These are phyloP conservation scores for Bellardia pandia DNA, from an alignment of 2,888 invertebrate species.

Conservation along the genomic window DNA sequence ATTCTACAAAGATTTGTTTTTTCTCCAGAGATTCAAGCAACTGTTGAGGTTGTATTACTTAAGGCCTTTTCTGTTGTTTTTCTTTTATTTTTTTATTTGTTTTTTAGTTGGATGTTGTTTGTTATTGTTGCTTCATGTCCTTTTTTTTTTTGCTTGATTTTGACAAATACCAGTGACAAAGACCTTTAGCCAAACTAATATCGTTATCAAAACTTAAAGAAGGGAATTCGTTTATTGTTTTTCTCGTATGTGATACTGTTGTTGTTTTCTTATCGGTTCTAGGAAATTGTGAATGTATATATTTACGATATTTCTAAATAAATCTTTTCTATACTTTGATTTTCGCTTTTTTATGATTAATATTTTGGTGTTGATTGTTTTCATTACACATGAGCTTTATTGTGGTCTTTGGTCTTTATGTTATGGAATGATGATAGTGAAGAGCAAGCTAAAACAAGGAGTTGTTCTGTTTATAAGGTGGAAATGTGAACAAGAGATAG, in stretches of 20 bases:
- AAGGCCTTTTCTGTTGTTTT: conserved; percentile 22
- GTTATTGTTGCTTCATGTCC: conserved; percentile 24
- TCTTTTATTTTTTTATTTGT: neutral
- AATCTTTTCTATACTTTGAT: conserved; percentile 25
- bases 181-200: conserved; percentile 40
- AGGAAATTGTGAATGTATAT: conserved; percentile 15
- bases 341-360: conserved; percentile 27
- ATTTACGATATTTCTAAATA: conserved; percentile 22
- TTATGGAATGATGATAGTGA: neutral
- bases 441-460: neutral
- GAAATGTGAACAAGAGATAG: too few relatives aligned
- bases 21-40: conserved; percentile 63
- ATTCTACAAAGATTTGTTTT: neutral
- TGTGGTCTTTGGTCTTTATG: neutral
- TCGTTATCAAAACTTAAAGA: conserved; percentile 22
- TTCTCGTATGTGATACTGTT: conserved; percentile 15
- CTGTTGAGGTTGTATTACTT: conserved; percentile 56
- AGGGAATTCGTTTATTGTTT: conserved; percentile 8
- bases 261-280: conserved; percentile 18
- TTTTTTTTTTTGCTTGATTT: conserved; percentile 9
- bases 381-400: neutral
- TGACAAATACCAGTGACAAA: conserved; percentile 38
- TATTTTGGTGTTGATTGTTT: conserved; percentile 4
- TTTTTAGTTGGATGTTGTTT: conserved; percentile 41
- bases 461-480: too few relatives aligned